Conservation (phyloP, 2,113 vertebrate genomes). For the Anser cygnoides region DNA sequence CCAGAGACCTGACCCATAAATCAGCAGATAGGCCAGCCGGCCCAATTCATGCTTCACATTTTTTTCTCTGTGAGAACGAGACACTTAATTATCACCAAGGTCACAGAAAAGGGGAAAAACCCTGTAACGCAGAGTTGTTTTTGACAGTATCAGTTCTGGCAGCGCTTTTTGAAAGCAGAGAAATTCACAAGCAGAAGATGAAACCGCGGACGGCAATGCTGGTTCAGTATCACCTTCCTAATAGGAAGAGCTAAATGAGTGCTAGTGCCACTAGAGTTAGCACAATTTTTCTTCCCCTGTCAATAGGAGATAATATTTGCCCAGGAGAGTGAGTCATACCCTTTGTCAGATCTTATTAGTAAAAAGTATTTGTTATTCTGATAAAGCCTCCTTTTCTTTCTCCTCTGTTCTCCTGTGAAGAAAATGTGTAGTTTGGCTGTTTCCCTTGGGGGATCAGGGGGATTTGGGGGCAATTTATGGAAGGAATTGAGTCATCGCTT, state of each 20-base stretch:
- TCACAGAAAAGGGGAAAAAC: constrained; percentile 63
- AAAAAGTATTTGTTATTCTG: background rate
- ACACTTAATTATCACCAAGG: constrained; percentile 73
- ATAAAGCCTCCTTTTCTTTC: background rate
- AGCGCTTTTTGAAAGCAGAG: constrained; percentile 50
- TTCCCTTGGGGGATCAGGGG: background rate
- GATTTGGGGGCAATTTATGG: background rate
- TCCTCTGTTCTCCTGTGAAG: background rate
- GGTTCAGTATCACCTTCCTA: background rate
- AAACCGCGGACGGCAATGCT: background rate
- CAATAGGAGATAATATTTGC: background rate
- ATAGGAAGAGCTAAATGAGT: background rate
- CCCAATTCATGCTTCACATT: constrained; percentile 60
- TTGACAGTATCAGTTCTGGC: constrained; percentile 46
- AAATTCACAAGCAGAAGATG: background rate
- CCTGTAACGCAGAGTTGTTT: constrained; percentile 34
- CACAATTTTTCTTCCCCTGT: background rate
- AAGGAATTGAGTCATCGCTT: background rate
- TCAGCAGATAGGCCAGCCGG: constrained; percentile 69
- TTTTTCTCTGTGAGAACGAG: constrained; percentile 58
- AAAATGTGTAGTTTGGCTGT: fast-evolving
- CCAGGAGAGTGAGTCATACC: background rate
- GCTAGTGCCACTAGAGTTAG: background rate
- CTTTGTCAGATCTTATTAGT: background rate
- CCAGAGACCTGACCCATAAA: constrained; percentile 77